Evolutionary conservation across 2,888 invertebrate genomes (phyloP).

Genomic region (Acleris emargana): DNA sequence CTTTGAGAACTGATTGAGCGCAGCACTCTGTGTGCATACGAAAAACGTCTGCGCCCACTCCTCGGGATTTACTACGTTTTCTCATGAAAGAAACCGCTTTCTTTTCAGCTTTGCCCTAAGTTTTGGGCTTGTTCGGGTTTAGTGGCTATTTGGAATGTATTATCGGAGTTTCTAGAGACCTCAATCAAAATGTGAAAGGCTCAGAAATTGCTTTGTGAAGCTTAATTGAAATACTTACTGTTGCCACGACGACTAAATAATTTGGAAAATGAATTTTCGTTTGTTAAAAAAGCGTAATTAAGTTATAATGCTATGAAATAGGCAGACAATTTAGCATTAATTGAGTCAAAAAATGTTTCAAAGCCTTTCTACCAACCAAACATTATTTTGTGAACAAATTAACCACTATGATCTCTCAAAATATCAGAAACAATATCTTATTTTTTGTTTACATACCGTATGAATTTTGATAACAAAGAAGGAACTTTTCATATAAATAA

Average conservation of each 20-base stretch:
- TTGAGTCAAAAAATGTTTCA: too few relatives aligned
- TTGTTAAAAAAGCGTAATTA: neutral
- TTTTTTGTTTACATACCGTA: too few relatives aligned
- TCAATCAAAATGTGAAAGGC: slow-evolving; percentile 22
- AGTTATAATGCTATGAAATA: too few relatives aligned
- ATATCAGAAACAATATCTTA: too few relatives aligned
- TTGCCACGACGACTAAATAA: slow-evolving; percentile 6
- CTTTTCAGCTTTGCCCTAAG: slow-evolving; percentile 47
- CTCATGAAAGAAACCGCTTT: slow-evolving; percentile 61
- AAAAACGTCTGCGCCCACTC: slow-evolving; percentile 63
- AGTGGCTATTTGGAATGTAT: slow-evolving; percentile 34
- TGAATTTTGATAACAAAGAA: too few relatives aligned
- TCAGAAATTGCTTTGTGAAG: slow-evolving; percentile 14
- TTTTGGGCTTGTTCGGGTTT: slow-evolving; percentile 41
- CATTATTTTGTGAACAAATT: too few relatives aligned
- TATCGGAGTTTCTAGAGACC: slow-evolving; percentile 24
- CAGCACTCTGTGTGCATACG: slow-evolving; percentile 77
- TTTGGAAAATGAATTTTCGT: slow-evolving; percentile 4
- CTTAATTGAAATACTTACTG: slow-evolving; percentile 31
- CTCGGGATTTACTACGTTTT: slow-evolving; percentile 62
- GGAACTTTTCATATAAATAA: too few relatives aligned
- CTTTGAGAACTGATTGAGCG: slow-evolving; percentile 81
- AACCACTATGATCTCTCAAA: too few relatives aligned
- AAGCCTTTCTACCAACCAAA: too few relatives aligned
- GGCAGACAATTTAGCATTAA: too few relatives aligned